Conservation (phyloP, 2,888 invertebrate genomes). For the Smittia sp. region DNA sequence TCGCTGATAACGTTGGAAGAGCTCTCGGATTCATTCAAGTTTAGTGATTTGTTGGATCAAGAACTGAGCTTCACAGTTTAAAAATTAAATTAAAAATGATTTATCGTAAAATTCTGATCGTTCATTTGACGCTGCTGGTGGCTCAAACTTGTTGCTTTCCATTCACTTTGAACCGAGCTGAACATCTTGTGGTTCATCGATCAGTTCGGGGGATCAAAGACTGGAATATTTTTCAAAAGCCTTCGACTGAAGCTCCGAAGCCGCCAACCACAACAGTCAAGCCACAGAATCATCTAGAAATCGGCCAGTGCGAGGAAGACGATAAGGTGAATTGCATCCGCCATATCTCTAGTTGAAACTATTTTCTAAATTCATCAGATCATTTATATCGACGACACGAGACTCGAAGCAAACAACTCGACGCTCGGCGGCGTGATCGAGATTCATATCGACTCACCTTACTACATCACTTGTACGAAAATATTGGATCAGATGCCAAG, state of each 20-base stretch:
- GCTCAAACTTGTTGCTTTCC: no score
- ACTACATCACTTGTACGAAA: slow-evolving; percentile 23
- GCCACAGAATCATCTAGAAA: neutral
- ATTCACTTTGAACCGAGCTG: no score
- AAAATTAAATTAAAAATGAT: no score
- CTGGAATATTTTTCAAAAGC: neutral
- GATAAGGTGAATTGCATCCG: slow-evolving; percentile 11
- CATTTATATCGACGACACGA: slow-evolving; percentile 32
- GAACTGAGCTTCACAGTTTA: no score
- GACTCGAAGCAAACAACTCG: slow-evolving; percentile 26
- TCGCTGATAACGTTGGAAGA: no score
- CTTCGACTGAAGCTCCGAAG: neutral
- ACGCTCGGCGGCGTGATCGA: slow-evolving; percentile 34
- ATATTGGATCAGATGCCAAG: slow-evolving; percentile 23
- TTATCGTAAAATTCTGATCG: no score
- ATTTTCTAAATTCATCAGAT: slow-evolving; percentile 18
- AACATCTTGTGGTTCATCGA: neutral
- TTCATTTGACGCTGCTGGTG: no score
- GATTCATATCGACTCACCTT: slow-evolving; percentile 33
- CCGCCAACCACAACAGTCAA: neutral
- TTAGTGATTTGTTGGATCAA: no score
- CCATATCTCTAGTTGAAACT: no score
- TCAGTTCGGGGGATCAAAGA: neutral
- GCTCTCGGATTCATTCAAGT: no score
- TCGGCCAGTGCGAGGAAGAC: slow-evolving; percentile 16